Evolutionary conservation across 1,140 invertebrate species (phyloP).

Genomic region (Ceratoteleas bidentatus): DNA sequence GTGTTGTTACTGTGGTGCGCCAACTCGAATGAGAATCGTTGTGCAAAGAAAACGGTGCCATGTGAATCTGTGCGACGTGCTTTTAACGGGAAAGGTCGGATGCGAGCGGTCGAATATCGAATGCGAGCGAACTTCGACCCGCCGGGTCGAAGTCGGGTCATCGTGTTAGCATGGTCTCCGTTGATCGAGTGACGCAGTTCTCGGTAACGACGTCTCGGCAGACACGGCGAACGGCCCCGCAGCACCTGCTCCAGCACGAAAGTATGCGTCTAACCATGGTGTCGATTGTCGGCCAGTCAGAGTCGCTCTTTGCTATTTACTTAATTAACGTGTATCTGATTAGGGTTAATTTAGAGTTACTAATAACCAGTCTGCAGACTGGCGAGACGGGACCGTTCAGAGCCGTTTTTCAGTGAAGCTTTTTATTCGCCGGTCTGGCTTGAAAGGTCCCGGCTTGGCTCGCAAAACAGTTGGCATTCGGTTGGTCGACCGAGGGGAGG

Average conservation of each 20-base stretch:
- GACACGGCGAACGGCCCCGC: slow-evolving; percentile 68
- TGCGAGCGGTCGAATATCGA: slow-evolving; percentile 9
- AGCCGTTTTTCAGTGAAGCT: slow-evolving; percentile 6
- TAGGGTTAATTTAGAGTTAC: slow-evolving; percentile 46
- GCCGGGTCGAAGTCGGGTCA: slow-evolving; percentile 44
- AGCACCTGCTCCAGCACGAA: slow-evolving; percentile 73
- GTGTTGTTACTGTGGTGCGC: slow-evolving; percentile 53
- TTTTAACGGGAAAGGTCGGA: not conserved
- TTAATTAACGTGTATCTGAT: slow-evolving; percentile 65
- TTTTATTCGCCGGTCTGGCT: not conserved
- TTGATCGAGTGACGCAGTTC: slow-evolving; percentile 50
- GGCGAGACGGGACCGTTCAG: slow-evolving; percentile 24
- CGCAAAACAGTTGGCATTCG: not conserved
- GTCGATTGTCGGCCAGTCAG: slow-evolving; percentile 76
- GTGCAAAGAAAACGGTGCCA: slow-evolving; percentile 52
- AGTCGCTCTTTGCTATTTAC: slow-evolving; percentile 74
- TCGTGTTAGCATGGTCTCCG: slow-evolving; percentile 55
- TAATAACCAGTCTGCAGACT: slow-evolving; percentile 19
- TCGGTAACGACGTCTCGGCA: slow-evolving; percentile 57
- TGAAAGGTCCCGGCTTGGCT: slow-evolving; percentile 34
- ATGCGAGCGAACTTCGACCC: slow-evolving; percentile 32
- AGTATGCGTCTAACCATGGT: slow-evolving; percentile 78
- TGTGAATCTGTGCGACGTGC: slow-evolving; percentile 45
- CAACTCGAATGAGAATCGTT: slow-evolving; percentile 23
- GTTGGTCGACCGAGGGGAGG: not conserved